Conservation (phyloP, 2,113 vertebrate species). For the Vireo altiloquus region DNA sequence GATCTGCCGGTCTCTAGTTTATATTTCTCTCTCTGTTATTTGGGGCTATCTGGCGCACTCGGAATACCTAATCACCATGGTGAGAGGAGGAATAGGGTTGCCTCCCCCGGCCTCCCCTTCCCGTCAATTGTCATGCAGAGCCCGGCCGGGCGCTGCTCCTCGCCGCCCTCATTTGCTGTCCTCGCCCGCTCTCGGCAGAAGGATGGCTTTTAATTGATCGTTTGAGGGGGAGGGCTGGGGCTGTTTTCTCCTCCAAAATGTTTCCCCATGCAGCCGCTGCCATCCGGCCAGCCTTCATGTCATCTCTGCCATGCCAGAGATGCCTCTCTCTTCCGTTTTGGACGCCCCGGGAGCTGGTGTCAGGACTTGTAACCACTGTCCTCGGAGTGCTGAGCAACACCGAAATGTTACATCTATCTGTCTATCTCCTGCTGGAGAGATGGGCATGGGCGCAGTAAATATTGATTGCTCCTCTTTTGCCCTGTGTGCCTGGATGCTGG, state of each 20-base stretch:
- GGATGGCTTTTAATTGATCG: slow-evolving; percentile 76
- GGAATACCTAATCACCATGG: slow-evolving; percentile 80
- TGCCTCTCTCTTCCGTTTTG: not conserved
- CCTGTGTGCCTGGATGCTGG: not conserved
- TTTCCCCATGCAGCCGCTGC: slow-evolving; percentile 36
- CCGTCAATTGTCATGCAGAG: slow-evolving; percentile 79
- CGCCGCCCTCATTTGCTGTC: slow-evolving; percentile 52
- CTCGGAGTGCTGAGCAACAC: not conserved
- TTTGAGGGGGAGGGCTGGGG: slow-evolving; percentile 61
- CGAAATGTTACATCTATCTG: not conserved
- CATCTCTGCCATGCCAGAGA: not conserved
- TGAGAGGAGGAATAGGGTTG: slow-evolving; percentile 67
- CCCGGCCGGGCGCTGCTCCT: slow-evolving; percentile 55
- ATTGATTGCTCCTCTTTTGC: not conserved
- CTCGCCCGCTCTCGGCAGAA: slow-evolving; percentile 46
- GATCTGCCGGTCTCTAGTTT: slow-evolving; percentile 58
- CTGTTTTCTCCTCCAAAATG: slow-evolving; percentile 50
- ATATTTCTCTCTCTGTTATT: slow-evolving; percentile 68
- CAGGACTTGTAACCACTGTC: not conserved
- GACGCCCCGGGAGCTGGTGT: not conserved
- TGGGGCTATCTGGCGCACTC: slow-evolving; percentile 71
- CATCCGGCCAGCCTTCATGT: not conserved
- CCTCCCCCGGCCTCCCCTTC: slow-evolving; percentile 56
- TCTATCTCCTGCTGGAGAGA: not conserved
- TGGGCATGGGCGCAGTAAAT: not conserved